Base-by-base conservation (phyloP, 2,113 vertebrate species). In the Callopanchax toddi region DNA sequence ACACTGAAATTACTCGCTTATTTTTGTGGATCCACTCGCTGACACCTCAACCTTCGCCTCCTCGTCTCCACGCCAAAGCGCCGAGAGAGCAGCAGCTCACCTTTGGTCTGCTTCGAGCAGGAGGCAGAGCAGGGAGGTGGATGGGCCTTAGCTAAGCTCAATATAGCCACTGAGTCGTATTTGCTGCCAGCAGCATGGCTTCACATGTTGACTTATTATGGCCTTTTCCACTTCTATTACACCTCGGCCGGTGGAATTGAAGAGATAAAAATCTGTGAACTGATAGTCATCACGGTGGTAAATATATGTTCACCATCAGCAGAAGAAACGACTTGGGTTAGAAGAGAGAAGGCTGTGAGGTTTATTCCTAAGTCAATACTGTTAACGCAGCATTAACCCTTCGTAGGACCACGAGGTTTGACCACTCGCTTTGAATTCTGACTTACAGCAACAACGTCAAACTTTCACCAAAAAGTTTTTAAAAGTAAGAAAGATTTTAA, bases 81-180 rank as follows among this genome's bases (percentile, higher is more conserved):
- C 21, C 9, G 1, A 42, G 21, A 5, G 44, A 17, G 39, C 32
- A 0, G 12, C 23, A 3, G 36, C 67, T 53, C 58, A 9, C 37
- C 50, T 32, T 48, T 42, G 36, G 53, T 49, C 21, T 25, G 54
- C 49, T 55, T 54, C 9, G 34, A 42, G 26, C 11, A 40, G 57
- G 45, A 20, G 36, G 36, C 15, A 51, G 40, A 55, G 72, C 61
- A 53, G 60, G 39, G 58, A 67, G 66, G 74, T 72, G 67, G 49
- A 4, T 10, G 26, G 20, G 51, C 66, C 67, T 62, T n/a, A 13
- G 75, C 69, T 58, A n/a, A 16, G 73, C 73, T 82, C 42, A 29
- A 81, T 83, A 74, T 85, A 76, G 73, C 58, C 40, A 9, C 42
- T 37, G 60, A 74, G 76, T 50, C 34, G 18, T 50, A 39, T 56